These are phyloP conservation scores for Sthenelais limicola DNA, from an alignment of 2,888 invertebrate genomes.

Conservation along the genomic window DNA sequence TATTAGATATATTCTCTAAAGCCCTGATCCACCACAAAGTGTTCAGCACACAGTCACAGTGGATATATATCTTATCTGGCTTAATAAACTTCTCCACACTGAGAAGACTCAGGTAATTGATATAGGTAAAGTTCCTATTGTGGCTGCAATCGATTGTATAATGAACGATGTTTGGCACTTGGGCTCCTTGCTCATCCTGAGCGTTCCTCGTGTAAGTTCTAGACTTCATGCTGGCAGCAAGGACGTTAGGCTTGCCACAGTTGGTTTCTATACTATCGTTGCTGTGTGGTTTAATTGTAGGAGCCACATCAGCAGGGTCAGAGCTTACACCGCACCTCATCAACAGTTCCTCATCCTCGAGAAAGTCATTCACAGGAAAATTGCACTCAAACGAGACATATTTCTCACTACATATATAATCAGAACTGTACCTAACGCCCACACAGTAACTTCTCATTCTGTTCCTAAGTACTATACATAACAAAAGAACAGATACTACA, in stretches of 20 bases:
- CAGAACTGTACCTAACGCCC: neutral
- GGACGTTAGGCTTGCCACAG: neutral
- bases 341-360: constrained; percentile 22
- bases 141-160: constrained; percentile 16
- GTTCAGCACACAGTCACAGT: constrained; percentile 23
- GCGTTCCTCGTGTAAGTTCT: neutral
- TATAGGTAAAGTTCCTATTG: neutral
- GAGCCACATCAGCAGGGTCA: too few species aligned
- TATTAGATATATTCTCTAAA: neutral
- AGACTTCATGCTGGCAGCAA: neutral
- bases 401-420: constrained; percentile 10
- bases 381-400: constrained; percentile 17
- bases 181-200: neutral
- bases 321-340: constrained; percentile 13
- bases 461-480: too few species aligned
- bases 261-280: constrained; percentile 24
- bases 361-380: neutral
- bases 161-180: constrained; percentile 25
- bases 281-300: neutral
- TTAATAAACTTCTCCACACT: constrained; percentile 1
- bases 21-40: constrained; percentile 7
- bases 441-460: too few species aligned
- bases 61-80: constrained; percentile 13
- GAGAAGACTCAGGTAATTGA: constrained; percentile 16
- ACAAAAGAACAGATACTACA: too few species aligned